These are phyloP conservation scores for Nymphalis polychloros DNA, from an alignment of 2,888 invertebrate species.

Conservation along the genomic window DNA sequence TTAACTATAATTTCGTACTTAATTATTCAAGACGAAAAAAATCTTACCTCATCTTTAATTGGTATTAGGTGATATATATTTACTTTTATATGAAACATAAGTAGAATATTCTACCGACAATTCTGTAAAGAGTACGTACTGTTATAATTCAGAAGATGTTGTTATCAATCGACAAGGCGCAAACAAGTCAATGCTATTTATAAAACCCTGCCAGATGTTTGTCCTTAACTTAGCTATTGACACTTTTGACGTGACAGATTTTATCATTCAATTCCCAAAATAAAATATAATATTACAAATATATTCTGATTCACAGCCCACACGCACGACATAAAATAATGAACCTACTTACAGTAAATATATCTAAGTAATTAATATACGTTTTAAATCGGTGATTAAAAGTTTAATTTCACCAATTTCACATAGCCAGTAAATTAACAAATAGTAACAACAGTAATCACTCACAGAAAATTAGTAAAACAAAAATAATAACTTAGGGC, in stretches of 20 bases:
- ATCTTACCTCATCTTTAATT: too few species aligned
- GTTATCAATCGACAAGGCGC: constrained; percentile 33
- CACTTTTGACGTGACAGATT: constrained; percentile 12
- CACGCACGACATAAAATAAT: not conserved
- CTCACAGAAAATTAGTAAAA: too few species aligned
- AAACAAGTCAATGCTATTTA: constrained; percentile 36
- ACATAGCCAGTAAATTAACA: too few species aligned
- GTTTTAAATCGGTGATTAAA: too few species aligned
- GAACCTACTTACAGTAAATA: too few species aligned
- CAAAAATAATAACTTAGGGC: too few species aligned
- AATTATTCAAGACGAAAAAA: too few species aligned
- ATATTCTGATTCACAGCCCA: not conserved
- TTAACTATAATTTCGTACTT: too few species aligned
- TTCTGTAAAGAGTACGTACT: constrained; percentile 25
- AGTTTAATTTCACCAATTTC: too few species aligned
- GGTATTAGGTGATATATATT: too few species aligned
- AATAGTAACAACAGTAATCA: too few species aligned
- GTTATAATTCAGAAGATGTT: constrained; percentile 21
- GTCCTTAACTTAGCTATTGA: constrained; percentile 30
- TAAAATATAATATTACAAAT: not conserved
- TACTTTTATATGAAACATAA: not conserved
- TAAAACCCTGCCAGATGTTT: constrained; percentile 35
- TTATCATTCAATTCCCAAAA: constrained; percentile 16
- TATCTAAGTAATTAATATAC: too few species aligned
- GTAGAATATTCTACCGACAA: not conserved